Base-by-base conservation (phyloP, 2,113 vertebrate genomes). In the Trochalopteron elliotii region DNA sequence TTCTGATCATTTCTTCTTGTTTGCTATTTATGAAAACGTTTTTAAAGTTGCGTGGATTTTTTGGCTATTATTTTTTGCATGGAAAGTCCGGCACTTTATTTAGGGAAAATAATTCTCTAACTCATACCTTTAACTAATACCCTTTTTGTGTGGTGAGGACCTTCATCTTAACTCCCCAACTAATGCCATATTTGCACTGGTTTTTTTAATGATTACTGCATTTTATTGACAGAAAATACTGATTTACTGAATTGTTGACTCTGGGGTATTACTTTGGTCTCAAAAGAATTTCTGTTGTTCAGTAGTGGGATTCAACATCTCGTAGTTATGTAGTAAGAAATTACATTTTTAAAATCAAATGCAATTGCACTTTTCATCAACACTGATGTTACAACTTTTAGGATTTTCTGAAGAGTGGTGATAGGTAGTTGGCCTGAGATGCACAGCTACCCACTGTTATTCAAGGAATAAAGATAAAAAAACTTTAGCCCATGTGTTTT, bases 361-460 rank as follows among this genome's bases (percentile, higher is more conserved):
- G 64, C 84, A 65, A 35, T 75, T 71, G 33, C 17, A 7, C 27
- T 96, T 93, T 61, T 3, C 57, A 84, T 87, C 83, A 61, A 76
- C 16, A 53, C 50, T 93, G 39, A 9, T 90, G 30, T 86, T 88
- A 78, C 31, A 93, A 65, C 59, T 94, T 97, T 82, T 84, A 95
- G 91, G 79, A 92, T 77, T 95, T 97, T 91, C 83, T 93, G 74
- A 93, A 90, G 93, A 91, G 50, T 23, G 30, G 37, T 78, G 69
- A 55, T 84, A 57, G 84, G 93, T 93, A 92, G 93, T 84, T 97
- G 95, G 94, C 87, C 91, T 95, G 92, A 96, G 91, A 91, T 95
- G 74, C 72, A 92, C 96, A 97, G 91, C 72, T 94, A 89, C 82
- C 33, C 87, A 95, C 56, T 45, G 45, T 79, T 95, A 12, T 91